A percentile compares a stretch with the other conserved stretches of the same genome.
Evolutionary conservation across 2,113 vertebrate species (phyloP).

Genomic region (Mastomys coucha): DNA sequence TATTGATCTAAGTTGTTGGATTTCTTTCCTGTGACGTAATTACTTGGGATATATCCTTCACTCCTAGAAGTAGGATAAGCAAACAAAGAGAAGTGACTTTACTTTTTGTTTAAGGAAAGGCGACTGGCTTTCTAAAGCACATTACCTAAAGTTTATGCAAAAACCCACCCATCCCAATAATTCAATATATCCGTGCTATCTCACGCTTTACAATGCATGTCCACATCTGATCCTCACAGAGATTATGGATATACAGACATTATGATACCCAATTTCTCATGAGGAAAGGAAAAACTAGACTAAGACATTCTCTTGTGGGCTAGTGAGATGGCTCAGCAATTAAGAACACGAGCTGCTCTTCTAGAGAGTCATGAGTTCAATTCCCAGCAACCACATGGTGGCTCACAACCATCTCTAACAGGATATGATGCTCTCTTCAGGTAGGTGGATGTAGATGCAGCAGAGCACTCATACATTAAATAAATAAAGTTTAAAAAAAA

Average conservation of each 20-base stretch:
- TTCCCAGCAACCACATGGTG: too few relatives aligned
- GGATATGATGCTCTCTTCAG: too few relatives aligned
- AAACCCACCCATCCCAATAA: background rate
- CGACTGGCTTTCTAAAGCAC: constrained; percentile 3
- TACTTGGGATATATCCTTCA: constrained; percentile 97
- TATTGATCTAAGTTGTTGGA: constrained; percentile 93
- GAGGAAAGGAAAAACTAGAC: constrained; percentile 33
- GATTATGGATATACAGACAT: background rate
- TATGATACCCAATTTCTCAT: background rate
- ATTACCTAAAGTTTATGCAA: background rate
- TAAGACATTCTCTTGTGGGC: background rate
- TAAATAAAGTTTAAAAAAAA: too few relatives aligned
- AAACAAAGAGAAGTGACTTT: constrained; percentile 50
- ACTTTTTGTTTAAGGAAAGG: constrained; percentile 1
- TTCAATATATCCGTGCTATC: background rate
- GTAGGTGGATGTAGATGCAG: too few relatives aligned
- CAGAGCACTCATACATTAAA: too few relatives aligned
- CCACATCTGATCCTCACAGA: background rate
- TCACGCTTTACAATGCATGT: background rate
- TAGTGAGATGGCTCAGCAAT: too few relatives aligned
- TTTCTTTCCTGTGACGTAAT: constrained; percentile 94
- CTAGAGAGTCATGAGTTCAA: too few relatives aligned
- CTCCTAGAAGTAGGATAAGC: constrained; percentile 85
- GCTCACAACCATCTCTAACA: too few relatives aligned
- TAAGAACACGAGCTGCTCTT: too few relatives aligned